These are phyloP conservation scores for Peromyscus eremicus DNA, from an alignment of 2,797 vertebrate genomes.

Conservation along the genomic window DNA sequence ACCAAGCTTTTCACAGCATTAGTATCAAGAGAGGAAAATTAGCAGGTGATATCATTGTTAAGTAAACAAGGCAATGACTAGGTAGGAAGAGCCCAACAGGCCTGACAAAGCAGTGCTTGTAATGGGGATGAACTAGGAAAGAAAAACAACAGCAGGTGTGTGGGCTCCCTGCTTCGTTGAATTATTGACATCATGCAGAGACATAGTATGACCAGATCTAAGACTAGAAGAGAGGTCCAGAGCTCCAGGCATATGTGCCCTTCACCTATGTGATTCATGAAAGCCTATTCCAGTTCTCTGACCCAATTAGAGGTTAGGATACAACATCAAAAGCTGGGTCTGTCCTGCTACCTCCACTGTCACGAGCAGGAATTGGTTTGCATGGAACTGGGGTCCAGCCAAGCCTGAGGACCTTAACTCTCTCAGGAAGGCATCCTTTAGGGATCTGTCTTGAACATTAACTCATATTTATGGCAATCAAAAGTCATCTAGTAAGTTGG, in stretches of 20 bases:
- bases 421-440: neutral
- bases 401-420: neutral
- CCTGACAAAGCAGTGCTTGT: too few species aligned
- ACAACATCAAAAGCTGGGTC: neutral
- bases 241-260: neutral
- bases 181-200: neutral
- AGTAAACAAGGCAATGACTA: neutral
- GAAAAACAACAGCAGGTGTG: rapidly evolving
- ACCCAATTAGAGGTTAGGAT: neutral
- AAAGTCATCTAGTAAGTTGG: neutral
- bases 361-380: neutral
- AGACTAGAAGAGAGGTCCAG: neutral
- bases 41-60: neutral
- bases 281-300: neutral
- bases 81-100: neutral
- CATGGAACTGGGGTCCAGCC: neutral
- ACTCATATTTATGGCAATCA: neutral
- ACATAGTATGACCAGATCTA: neutral
- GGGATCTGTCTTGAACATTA: neutral
- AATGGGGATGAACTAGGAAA: neutral
- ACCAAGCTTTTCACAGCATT: neutral
- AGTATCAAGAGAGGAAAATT: neutral
- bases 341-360: neutral
- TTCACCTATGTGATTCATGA: neutral
- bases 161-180: neutral